Evolutionary conservation across 2,797 vertebrate genomes (phyloP), one percentile per base, ranked within the genome.

Genomic region (Parauchenoglanis ngamensis): DNA sequence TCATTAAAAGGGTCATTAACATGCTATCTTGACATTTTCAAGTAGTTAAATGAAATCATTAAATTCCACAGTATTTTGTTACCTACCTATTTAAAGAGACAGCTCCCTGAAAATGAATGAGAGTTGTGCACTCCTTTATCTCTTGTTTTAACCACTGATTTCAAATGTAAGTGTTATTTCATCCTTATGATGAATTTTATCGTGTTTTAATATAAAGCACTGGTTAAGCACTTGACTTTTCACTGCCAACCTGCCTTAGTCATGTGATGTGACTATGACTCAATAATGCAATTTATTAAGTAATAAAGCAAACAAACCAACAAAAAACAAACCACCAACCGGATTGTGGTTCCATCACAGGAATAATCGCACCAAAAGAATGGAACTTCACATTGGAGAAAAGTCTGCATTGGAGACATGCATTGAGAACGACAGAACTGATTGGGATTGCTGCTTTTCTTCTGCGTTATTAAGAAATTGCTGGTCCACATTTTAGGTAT

Each of bases 11-110:
- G 72, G 21, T 79, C 40, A 84, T 87, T 87, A 84, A 31, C 23
- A 78, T 84, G 72, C 72, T 80, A 57, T 46, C 86, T 59, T 87
- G 72, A 84, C 81, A 87, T 87, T 87, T 83, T 84, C 7, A 65
- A 84, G 61, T 84, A 82, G 35, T 52, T 78, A 75, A 84, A 63
- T 68, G 52, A 83, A 83, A 72, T 56, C 85, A 79, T 52, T 86
- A 7, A 54, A 73, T 72, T 83, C 23, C 13, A 70, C 68, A 73
- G 11, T 57, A 79, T 59, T 78, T 19, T 0, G 8, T 79, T 40
- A 21, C 56, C 21, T 61, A 44, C 19, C 54, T 59, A 80, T 61
- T 80, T 80, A 79, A 79, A 57, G 28, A 81, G 57, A 3, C 56
- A 61, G 40, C 15, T 81, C 57, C 7, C 19, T 28, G 80, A 82